A percentile compares a stretch with the other conserved stretches of the same genome.
phyloP scores from a whole-genome alignment of 2,797 vertebrate species.

The Florisuga fusca region DNA sequence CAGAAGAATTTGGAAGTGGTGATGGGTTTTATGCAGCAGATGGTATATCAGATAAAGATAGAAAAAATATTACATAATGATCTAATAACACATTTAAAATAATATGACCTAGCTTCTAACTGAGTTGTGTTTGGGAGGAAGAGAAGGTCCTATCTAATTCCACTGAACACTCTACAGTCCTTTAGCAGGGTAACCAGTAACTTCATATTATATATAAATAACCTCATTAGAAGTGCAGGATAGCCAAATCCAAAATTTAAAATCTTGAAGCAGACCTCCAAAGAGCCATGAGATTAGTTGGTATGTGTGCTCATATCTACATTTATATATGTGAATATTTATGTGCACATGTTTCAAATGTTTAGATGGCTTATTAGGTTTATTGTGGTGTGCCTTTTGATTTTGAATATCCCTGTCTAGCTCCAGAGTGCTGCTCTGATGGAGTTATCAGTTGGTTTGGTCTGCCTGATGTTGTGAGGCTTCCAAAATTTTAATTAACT shows the following conservation, averaged over 20 bases:
- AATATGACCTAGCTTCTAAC: background rate
- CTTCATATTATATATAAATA: background rate
- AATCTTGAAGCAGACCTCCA: background rate
- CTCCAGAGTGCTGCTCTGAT: background rate
- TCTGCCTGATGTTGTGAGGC: background rate
- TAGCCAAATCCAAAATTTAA: background rate
- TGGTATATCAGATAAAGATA: background rate
- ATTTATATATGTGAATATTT: background rate
- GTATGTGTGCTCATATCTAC: background rate
- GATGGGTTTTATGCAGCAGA: background rate
- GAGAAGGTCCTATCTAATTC: background rate
- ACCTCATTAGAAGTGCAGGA: background rate
- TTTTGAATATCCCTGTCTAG: background rate
- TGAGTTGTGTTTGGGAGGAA: background rate
- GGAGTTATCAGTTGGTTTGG: background rate
- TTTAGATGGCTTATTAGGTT: background rate
- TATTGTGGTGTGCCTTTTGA: background rate
- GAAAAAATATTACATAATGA: background rate
- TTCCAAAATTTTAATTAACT: conserved; percentile 26
- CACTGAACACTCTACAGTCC: background rate
- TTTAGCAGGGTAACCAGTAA: background rate
- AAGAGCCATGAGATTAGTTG: background rate
- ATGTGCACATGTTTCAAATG: background rate
- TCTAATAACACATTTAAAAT: background rate
- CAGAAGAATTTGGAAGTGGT: background rate